Evolutionary conservation across 2,888 invertebrate species (phyloP).

Genomic region (Ophion costatus): DNA sequence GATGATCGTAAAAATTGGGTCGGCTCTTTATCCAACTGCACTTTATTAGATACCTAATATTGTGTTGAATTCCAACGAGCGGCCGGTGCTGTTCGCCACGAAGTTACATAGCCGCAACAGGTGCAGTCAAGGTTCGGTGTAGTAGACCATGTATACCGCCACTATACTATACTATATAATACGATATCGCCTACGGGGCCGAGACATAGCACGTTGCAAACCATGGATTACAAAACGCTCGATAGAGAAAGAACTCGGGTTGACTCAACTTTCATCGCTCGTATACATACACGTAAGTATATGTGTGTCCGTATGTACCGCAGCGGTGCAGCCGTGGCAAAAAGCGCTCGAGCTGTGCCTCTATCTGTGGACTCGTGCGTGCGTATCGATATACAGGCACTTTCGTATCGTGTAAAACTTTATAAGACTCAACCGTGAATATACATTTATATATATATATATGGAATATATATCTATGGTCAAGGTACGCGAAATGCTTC

Average conservation of each 20-base stretch:
- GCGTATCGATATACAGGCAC: constrained; percentile 56
- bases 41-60: constrained; percentile 25
- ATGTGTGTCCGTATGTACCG: not conserved
- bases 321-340: constrained; percentile 11
- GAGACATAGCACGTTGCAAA: constrained; percentile 33
- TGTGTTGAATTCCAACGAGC: constrained; percentile 32
- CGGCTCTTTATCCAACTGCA: not conserved
- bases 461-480: not conserved
- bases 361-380: constrained; percentile 59
- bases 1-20: constrained; percentile 1
- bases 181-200: constrained; percentile 54
- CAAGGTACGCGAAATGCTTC: constrained; percentile 19
- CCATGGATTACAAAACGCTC: constrained; percentile 52
- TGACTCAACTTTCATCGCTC: constrained; percentile 57
- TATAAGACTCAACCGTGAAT: not conserved
- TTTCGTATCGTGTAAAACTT: constrained; percentile 38
- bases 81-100: constrained; percentile 22
- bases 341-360: constrained; percentile 16
- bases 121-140: constrained; percentile 42
- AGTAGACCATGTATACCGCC: constrained; percentile 15
- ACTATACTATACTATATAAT: constrained; percentile 40
- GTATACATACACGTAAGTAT: constrained; percentile 6
- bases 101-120: constrained; percentile 57
- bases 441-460: not conserved
- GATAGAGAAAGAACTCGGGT: constrained; percentile 51